A percentile compares a stretch with the other conserved stretches of the same genome.
These are phyloP conservation scores for Parauchenoglanis ngamensis DNA, from an alignment of 2,797 vertebrate genomes.

Conservation along the genomic window DNA sequence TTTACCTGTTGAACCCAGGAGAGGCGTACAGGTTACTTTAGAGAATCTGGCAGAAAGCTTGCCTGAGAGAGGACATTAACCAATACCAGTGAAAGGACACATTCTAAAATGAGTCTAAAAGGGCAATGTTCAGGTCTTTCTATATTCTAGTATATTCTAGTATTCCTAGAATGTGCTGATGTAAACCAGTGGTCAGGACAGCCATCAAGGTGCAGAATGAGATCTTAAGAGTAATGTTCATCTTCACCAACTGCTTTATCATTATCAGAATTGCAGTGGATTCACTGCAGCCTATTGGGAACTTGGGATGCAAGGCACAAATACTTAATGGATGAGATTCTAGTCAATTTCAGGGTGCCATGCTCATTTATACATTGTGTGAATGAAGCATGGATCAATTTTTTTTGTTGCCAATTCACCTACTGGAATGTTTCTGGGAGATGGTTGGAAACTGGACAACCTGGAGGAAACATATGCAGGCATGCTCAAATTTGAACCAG, in stretches of 20 bases:
- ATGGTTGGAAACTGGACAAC: background rate
- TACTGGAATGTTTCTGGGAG: background rate
- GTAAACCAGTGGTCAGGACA: background rate
- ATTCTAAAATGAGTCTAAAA: background rate
- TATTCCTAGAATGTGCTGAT: background rate
- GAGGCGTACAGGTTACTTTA: background rate
- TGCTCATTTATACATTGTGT: background rate
- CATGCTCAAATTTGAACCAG: background rate
- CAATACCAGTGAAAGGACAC: background rate
- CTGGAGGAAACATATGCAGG: background rate
- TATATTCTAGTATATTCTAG: background rate
- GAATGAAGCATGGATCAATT: background rate
- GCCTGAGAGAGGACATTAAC: too few species aligned
- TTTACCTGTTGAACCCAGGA: background rate
- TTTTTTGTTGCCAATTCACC: background rate
- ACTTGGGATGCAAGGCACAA: background rate
- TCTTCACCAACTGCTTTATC: background rate
- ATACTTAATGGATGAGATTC: conserved; percentile 9
- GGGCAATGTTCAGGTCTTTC: background rate
- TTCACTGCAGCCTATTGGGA: background rate
- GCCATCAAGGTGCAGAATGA: background rate
- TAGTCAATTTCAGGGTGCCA: background rate
- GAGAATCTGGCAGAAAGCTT: background rate
- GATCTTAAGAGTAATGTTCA: background rate
- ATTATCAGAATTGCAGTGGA: background rate